These are phyloP conservation scores for Eulemur mongoz DNA, from an alignment of 2,797 vertebrate species.

Conservation along the genomic window DNA sequence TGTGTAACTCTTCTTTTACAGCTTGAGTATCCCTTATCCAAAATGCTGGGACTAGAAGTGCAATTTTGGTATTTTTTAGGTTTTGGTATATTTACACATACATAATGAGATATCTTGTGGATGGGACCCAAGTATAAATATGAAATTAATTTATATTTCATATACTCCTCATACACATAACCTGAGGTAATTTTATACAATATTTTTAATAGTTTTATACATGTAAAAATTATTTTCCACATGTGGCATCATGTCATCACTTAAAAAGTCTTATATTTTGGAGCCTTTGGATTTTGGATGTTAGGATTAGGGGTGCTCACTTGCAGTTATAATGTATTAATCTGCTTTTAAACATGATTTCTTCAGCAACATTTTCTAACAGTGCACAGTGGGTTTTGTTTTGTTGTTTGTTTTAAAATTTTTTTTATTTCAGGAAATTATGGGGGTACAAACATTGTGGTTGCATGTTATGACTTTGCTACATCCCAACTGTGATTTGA, in stretches of 20 bases:
- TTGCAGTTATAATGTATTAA: neutral
- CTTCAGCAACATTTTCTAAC: conserved; percentile 1
- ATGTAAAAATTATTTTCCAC: neutral
- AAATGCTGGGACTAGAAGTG: neutral
- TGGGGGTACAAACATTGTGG: too few species aligned
- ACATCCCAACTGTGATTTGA: too few species aligned
- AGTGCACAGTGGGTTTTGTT: neutral
- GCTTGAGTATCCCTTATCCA: neutral
- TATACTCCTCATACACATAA: neutral
- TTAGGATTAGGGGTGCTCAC: too few species aligned
- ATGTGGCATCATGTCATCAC: neutral
- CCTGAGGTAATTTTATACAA: neutral
- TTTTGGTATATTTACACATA: neutral
- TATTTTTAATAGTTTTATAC: neutral
- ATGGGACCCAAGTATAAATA: neutral
- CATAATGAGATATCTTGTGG: neutral
- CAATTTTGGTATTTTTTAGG: neutral
- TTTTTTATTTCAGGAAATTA: too few species aligned
- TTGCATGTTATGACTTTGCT: too few species aligned
- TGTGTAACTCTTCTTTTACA: neutral
- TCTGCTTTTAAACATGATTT: conserved; percentile 8
- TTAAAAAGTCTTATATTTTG: neutral
- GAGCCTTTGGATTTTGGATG: neutral
- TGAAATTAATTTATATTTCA: neutral
- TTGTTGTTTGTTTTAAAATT: too few species aligned